A percentile compares a stretch with the other conserved stretches of the same genome.
phyloP scores from a whole-genome alignment of 2,888 invertebrate species.

The Bombylius discolor region DNA sequence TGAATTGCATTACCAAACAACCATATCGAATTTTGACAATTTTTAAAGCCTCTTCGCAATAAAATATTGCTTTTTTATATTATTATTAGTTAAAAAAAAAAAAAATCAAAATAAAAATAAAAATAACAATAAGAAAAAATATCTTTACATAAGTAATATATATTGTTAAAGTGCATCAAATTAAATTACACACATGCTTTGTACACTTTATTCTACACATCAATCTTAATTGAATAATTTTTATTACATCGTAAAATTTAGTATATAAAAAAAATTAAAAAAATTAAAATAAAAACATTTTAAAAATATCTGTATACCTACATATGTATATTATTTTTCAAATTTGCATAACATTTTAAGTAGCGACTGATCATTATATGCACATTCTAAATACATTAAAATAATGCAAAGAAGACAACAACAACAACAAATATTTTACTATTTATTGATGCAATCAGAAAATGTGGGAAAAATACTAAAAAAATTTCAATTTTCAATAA shows the following conservation, averaged over 20 bases:
- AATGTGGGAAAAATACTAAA: too few relatives aligned
- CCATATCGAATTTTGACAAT: background rate
- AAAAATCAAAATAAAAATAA: too few relatives aligned
- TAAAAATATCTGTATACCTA: too few relatives aligned
- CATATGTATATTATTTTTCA: background rate
- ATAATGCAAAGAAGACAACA: background rate
- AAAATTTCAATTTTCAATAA: too few relatives aligned
- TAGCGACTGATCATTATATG: background rate
- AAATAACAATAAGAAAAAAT: too few relatives aligned
- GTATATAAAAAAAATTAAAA: too few relatives aligned
- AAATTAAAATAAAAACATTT: background rate
- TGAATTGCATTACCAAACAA: background rate
- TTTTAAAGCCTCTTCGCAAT: background rate
- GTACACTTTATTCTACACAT: background rate
- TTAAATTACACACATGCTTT: background rate
- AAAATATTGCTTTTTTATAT: too few relatives aligned
- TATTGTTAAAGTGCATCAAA: background rate
- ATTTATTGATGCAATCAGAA: too few relatives aligned
- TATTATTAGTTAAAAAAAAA: too few relatives aligned
- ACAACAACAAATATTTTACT: background rate
- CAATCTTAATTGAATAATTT: constrained; percentile 6
- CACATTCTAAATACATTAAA: background rate
- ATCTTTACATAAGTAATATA: too few relatives aligned
- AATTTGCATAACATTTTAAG: constrained; percentile 6
- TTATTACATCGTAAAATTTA: constrained; percentile 6